Base-by-base conservation (phyloP, 2,888 invertebrate genomes). In the Gibbula magus region DNA sequence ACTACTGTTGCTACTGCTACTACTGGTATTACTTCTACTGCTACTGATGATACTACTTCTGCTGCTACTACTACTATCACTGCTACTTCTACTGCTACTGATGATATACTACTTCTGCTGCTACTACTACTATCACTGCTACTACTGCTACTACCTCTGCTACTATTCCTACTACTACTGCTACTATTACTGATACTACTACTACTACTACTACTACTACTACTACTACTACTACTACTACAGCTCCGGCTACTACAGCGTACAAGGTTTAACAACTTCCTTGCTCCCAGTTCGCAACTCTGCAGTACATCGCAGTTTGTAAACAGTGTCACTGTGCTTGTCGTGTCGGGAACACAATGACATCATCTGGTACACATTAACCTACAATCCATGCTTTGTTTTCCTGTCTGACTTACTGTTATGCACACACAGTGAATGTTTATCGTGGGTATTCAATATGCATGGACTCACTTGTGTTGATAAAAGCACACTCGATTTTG, bases 1-100 rank as follows among this genome's bases (percentile, higher is more conserved):
- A 70, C 70, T 70, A 29, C 70, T 70, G 29, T 32, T 70, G 8
- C 70, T 70, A 29, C 70, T 70, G 29, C 35, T 70, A 70, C 70
- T 29, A 32, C 29, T 70, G 18, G 16, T 70, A 32, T 32, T 70
- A 32, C 25, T 25, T 7, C 70, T 70, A 18, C 70, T 70, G 32
- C 70, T 70, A n/a, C 70, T 32, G 13, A 8, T 32, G 13, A 5
- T 70, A n/a, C 70, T 70, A 32, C 35, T 32, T 1, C 32, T 32
- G 29, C 32, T 32, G 29, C 32, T 32, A 18, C 35, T 32, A 32
- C 70, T 25, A 25, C 18, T 32, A 70, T 29, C 35, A 70, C 25
- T n/a, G 1, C 70, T 32, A n/a, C 35, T 32, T 29, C 70, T 29
- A 25, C 29, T 32, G 7, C 16, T 32, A 13, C 35, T 8, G 7